Base-by-base conservation (phyloP, 2,797 vertebrate species). In the Mionectes olivaceus region DNA sequence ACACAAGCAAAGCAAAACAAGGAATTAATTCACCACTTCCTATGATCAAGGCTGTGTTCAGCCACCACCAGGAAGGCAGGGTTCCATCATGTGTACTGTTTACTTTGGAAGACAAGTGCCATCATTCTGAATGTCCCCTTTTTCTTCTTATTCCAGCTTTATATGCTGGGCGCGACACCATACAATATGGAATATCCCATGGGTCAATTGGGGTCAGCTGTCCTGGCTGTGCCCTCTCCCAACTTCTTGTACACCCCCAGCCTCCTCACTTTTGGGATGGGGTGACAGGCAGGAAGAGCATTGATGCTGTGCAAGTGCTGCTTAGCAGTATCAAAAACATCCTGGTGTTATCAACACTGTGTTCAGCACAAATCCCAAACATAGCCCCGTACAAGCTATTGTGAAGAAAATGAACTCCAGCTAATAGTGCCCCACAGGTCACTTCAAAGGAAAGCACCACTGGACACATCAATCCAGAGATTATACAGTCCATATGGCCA, bases 111-210 rank as follows among this genome's bases (percentile, higher is more conserved):
- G 52, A 52, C 10, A 67, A 47, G 41, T 0, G 0, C 5, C 5
- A 3, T n/a, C 23, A 60, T 52, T 53, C 46, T 65, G 30, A 65
- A 78, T 15, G 15, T 35, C 22, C 0, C 3, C 9, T 0, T 0
- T 53, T 65, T 18, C 37, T 41, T 61, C 19, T 63, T 50, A 12
- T 4, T 30, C 15, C 46, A 35, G 39, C 3, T 33, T 32, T 53
- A 59, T 14, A 9, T 65, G 17, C 46, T 35, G 16, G 37, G 4
- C 15, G 28, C 15, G 25, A 47, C 33, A 24, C 10, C 33, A 28
- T 10, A 12, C 4, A 23, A 16, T 18, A 12, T 65, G 39, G 39
- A 65, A 59, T 7, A 53, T 11, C 15, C 13, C 39, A 27, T 47
- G 52, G 33, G 15, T 33, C 57, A 57, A 21, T 21, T 32, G 21